These are phyloP conservation scores for Syndactyla subalaris DNA, from an alignment of 2,797 vertebrate genomes.

Conservation along the genomic window DNA sequence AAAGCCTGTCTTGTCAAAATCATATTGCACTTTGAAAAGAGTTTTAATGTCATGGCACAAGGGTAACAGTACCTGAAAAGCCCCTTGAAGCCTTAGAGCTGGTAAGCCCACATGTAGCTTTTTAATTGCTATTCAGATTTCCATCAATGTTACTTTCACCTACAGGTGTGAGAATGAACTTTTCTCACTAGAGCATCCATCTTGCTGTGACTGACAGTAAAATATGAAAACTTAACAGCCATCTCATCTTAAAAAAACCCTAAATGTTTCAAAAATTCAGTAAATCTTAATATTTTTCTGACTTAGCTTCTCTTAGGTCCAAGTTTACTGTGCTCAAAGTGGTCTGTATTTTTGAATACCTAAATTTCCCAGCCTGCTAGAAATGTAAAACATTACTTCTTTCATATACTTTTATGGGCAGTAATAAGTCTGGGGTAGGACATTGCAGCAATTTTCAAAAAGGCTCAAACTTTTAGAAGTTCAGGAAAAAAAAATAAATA, in stretches of 20 bases:
- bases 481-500: background rate
- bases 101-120: background rate
- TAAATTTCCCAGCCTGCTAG: background rate
- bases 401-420: background rate
- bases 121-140: background rate
- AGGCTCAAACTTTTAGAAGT: background rate
- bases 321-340: background rate
- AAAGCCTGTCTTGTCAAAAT: background rate
- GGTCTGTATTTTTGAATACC: background rate
- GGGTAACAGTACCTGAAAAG: background rate
- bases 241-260: background rate
- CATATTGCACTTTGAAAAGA: background rate
- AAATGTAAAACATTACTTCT: background rate
- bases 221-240: background rate
- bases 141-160: background rate
- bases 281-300: background rate
- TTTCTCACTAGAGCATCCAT: background rate
- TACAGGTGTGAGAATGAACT: background rate
- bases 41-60: background rate
- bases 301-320: background rate
- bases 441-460: background rate
- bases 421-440: background rate
- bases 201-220: background rate
- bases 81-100: background rate
- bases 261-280: background rate